These are phyloP conservation scores for Oryzaephilus surinamensis DNA, from an alignment of 1,140 invertebrate genomes.

Conservation along the genomic window DNA sequence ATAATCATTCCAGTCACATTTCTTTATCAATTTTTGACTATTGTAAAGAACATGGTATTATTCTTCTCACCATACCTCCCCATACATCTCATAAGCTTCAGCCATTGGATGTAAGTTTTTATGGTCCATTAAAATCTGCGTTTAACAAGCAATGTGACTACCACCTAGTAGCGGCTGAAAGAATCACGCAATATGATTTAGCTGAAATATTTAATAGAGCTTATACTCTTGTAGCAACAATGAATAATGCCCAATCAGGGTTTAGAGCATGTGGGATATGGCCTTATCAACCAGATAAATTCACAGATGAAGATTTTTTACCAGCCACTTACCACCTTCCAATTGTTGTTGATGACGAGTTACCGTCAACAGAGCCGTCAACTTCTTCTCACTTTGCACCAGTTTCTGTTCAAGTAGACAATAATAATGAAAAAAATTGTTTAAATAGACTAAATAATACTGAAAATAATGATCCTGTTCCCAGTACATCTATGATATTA, in stretches of 20 bases:
- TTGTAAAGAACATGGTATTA: slow-evolving; percentile 19
- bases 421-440: no score
- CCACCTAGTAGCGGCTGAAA: slow-evolving; percentile 4
- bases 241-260: slow-evolving; percentile 5
- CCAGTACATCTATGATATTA: no score
- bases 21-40: slow-evolving; percentile 7
- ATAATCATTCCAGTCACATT: slow-evolving; percentile 23
- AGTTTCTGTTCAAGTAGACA: no score
- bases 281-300: no score
- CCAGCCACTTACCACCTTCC: no score
- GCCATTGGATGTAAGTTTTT: slow-evolving; percentile 23
- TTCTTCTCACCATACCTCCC: slow-evolving; percentile 26
- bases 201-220: slow-evolving; percentile 8
- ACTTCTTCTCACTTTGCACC: no score
- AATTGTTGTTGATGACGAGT: no score
- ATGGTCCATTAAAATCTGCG: slow-evolving; percentile 22
- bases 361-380: no score
- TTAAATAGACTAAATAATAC: no score
- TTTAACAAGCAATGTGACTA: slow-evolving; percentile 15
- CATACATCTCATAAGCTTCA: slow-evolving; percentile 27
- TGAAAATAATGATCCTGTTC: no score
- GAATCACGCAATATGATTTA: slow-evolving; percentile 9
- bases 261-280: neutral
- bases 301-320: no score
- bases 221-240: slow-evolving; percentile 7